Evolutionary conservation across 2,113 vertebrate species (phyloP), one percentile per base, ranked within the genome.

Genomic region (Zeus faber): DNA sequence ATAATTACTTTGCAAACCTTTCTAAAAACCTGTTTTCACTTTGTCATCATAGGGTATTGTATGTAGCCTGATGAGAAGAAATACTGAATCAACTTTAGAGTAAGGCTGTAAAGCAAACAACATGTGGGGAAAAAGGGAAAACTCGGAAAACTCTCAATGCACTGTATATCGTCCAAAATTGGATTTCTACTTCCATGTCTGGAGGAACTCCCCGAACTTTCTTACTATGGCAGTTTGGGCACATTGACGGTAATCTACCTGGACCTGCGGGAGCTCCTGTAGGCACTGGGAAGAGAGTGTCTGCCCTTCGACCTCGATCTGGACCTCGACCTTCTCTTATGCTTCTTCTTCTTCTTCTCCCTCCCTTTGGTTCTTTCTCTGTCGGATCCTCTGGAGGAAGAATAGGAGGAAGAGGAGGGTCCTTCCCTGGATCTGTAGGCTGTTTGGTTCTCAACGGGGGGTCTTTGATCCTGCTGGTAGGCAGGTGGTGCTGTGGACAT

Each of bases 311-410:
- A 96, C 5, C 89, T 89, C 0, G 92, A 94, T 40, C 93, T 77
- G 6, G 94, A 90, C 6, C 93, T 86, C 3, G 93, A 96, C 26
- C 92, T 90, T 50, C 91, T 93, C 79, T 92, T 98, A 79, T 94
- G 93, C 70, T 98, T 99, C 61, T 98, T 97, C 69, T 92, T 96
- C 74, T 93, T 95, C 86, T 92, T 97, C 57, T 97, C 95, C 22
- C 79, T 70, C 0, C 76, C 87, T 66, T 79, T 76, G 25, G 70
- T 62, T 9, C 73, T 53, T n/a, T 76, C 79, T 29, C 57, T 63
- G 26, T 49, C 52, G 57, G 59, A 5, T 31, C 67, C 76, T 60
- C 78, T 77, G 63, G 77, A 74, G 22, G 53, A 58, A 10, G 70
- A 24, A 20, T 81, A 40, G 2, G 78, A 86, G 0, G 20, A 48